phyloP scores from a whole-genome alignment of 2,113 vertebrate species.

The Tenebrosternarchus preto region DNA sequence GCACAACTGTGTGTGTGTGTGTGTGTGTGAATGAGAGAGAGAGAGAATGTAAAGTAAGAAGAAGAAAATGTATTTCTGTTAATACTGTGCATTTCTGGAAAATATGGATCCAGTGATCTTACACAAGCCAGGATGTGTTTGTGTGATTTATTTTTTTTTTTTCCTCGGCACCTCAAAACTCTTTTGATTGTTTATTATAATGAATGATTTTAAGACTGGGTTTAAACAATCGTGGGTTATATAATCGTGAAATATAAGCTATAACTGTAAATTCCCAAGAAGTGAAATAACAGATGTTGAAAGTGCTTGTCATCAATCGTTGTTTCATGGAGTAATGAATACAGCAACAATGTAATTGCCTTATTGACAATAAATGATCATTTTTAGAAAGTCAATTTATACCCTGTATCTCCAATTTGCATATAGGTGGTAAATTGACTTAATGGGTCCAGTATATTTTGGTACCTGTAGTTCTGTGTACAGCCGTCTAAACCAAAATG shows the following conservation, averaged over 20 bases:
- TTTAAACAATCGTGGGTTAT: slow-evolving; percentile 8
- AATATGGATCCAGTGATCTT: neutral
- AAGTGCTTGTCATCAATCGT: slow-evolving; percentile 7
- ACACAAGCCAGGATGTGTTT: neutral
- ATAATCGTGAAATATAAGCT: slow-evolving; percentile 19
- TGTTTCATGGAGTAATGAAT: slow-evolving; percentile 39
- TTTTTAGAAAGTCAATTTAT: neutral
- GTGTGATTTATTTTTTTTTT: slow-evolving; percentile 16
- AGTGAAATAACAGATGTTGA: neutral
- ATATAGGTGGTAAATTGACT: too few species aligned
- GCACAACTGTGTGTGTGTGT: slow-evolving; percentile 22
- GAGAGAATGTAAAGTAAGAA: too few species aligned
- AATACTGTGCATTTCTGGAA: neutral
- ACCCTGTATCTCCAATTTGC: neutral
- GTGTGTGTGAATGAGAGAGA: neutral
- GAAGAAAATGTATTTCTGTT: neutral
- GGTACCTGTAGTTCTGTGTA: neutral
- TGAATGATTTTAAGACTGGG: slow-evolving; percentile 8
- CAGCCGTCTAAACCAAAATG: too few species aligned
- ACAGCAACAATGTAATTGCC: slow-evolving; percentile 16
- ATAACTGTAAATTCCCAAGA: slow-evolving; percentile 1
- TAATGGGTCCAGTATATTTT: too few species aligned
- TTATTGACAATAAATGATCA: slow-evolving; percentile 32
- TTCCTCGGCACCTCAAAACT: slow-evolving; percentile 12
- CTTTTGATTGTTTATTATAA: slow-evolving; percentile 18